Evolutionary conservation across 2,797 vertebrate species (phyloP), one percentile per base, ranked within the genome.

Genomic region (Pyrrhura leucotis): DNA sequence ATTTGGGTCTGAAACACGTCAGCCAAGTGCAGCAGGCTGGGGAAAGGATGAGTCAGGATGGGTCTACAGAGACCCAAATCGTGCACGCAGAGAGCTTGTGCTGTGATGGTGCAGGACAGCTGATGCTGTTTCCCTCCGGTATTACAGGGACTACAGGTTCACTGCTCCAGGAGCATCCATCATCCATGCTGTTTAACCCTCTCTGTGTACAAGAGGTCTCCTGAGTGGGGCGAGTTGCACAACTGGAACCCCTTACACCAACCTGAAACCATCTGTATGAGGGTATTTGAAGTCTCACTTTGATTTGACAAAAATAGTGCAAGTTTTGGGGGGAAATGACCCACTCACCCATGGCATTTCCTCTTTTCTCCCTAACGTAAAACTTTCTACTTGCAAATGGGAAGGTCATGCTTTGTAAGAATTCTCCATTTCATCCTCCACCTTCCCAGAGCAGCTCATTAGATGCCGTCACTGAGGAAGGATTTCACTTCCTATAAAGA

Each of bases 111-210:
- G 7, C 40, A 48, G 82, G 21, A 10, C 14, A 48, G 58, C 61
- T 54, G 56, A 0, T 25, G 26, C 69, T 23, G 7, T 28, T 71
- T 17, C 22, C 45, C 54, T 44, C 33, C 79, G 65, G 2, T 10
- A 1, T 4, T 6, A 2, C 31, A 25, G 63, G 2, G 19, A 13
- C 6, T 4, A 0, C 40, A 29, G 74, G 78, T 22, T 62, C 44
- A 3, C 28, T 39, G 54, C 66, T 80, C 35, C 16, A 9, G 5
- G 4, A 37, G 17, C 42, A 18, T 8, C 56, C 67, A 2, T 10
- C 17, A 1, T 9, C 53, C 15, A 4, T 7, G 19, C 58, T 48
- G 6, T 4, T 28, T 16, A 42, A 44, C 17, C 39, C 12, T 1
- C 58, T 3, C 14, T 10, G 26, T 26, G 21, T 4, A 7, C n/a